Evolutionary conservation across 1,140 invertebrate genomes (phyloP), one percentile per base, ranked within the genome.

Genomic region (Micrasema minimum): DNA sequence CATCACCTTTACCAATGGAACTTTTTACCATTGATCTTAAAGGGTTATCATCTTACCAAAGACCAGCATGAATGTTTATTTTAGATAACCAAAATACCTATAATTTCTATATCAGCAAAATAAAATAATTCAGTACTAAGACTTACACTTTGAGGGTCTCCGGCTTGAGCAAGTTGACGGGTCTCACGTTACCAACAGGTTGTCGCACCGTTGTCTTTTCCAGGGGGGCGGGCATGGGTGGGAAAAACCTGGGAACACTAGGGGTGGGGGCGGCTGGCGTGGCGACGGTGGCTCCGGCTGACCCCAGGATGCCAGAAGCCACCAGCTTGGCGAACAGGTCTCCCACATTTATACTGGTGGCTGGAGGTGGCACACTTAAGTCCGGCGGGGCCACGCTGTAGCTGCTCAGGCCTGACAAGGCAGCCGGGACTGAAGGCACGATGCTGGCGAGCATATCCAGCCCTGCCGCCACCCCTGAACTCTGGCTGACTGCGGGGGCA

Each of bases 271-370:
- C 16, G 37, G 76, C 66, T 64, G 66, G 51, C 26, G 37, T 20
- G 55, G 31, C 46, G 18, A n/a, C 51, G 11, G 57, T 43, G 16
- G 16, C 12, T 53, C 53, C 62, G 18, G 45, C 50, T 5, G 55
- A 43, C 11, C 83, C 90, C 20, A 64, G 22, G 7, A 96, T 91
- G n/a, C 95, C 95, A 20, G 91, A 91, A 0, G 90, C 91, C 0
- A 96, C 88, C 0, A 96, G 80, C 79, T 93, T 94, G 70, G 92
- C 90, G 77, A 95, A 94, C 18, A 97, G 80, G 76, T 95, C 92
- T 69, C 88, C 90, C 31, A 96, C 90, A 78, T 95, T 92, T 0
- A 94, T 79, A 55, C 87, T 0, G 68, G 43, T 0, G 66, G 68
- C 1, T 78, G 68, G n/a, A 77, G 80, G 69, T 16, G 50, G 78